Conservation (phyloP, 2,797 vertebrate genomes). For the Decapterus maruadsi region DNA sequence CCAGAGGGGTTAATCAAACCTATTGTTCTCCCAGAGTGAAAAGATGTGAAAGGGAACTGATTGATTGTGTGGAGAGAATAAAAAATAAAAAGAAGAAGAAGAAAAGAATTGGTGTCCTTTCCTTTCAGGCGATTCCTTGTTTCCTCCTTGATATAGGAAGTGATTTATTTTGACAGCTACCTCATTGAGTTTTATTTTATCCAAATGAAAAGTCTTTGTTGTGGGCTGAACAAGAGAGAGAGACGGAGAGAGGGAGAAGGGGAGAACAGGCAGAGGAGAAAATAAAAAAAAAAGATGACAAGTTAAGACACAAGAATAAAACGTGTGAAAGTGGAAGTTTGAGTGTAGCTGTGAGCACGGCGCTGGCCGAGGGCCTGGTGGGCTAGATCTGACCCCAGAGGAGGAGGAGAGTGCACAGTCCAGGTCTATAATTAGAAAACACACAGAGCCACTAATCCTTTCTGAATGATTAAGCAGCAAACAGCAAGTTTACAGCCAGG, state of each 20-base stretch:
- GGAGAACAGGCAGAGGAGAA: neutral
- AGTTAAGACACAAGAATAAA: slow-evolving; percentile 35
- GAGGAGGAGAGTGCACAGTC: slow-evolving; percentile 65
- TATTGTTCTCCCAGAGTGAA: slow-evolving; percentile 71
- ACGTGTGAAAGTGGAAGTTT: slow-evolving; percentile 35
- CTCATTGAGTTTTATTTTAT: slow-evolving; percentile 74
- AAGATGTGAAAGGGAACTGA: slow-evolving; percentile 69
- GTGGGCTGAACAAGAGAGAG: slow-evolving; percentile 29
- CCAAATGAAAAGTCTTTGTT: slow-evolving; percentile 73
- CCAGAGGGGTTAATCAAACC: slow-evolving; percentile 77
- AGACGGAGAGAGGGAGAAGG: neutral
- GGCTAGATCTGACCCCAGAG: slow-evolving; percentile 64
- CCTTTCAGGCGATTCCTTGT: slow-evolving; percentile 54
- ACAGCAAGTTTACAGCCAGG: slow-evolving; percentile 73
- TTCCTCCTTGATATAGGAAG: slow-evolving; percentile 69
- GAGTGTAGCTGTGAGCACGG: slow-evolving; percentile 44
- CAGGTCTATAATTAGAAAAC: slow-evolving; percentile 85
- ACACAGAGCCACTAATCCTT: slow-evolving; percentile 80
- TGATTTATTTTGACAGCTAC: slow-evolving; percentile 83
- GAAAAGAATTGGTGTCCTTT: slow-evolving; percentile 46
- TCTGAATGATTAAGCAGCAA: slow-evolving; percentile 79
- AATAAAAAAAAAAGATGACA: slow-evolving; percentile 25
- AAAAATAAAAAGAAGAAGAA: slow-evolving; percentile 14
- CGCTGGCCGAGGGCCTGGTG: slow-evolving; percentile 60
- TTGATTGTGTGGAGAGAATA: slow-evolving; percentile 57